phyloP scores from a whole-genome alignment of 2,113 vertebrate genomes.

The Phrynosoma platyrhinos region DNA sequence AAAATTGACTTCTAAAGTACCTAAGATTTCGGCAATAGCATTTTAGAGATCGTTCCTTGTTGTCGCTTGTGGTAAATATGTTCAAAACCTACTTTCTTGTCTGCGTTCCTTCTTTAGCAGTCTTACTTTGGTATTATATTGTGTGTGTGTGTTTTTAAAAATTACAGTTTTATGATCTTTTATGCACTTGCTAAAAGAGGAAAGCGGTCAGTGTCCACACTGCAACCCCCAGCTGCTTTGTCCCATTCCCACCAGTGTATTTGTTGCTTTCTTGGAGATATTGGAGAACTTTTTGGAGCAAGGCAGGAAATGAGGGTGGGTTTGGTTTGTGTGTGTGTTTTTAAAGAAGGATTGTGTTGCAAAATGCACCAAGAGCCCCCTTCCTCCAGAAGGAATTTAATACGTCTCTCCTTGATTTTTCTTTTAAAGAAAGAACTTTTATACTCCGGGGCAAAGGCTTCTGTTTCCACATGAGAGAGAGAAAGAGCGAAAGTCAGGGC shows the following conservation, averaged over 20 bases:
- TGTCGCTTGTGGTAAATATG: too few species aligned
- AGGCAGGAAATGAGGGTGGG: neutral
- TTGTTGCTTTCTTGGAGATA: neutral
- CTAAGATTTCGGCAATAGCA: too few species aligned
- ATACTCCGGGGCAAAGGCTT: conserved; percentile 42
- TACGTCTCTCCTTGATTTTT: conserved; percentile 24
- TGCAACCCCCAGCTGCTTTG: neutral
- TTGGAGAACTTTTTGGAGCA: neutral
- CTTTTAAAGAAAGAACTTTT: conserved; percentile 9
- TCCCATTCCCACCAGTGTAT: neutral
- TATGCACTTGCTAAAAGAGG: too few species aligned
- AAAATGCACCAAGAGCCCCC: conserved; percentile 39
- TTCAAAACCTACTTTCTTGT: too few species aligned
- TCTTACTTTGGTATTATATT: too few species aligned
- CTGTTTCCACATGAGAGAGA: neutral
- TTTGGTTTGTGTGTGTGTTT: too few species aligned
- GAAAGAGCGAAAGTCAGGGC: too few species aligned
- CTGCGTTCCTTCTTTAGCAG: too few species aligned
- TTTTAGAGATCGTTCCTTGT: too few species aligned
- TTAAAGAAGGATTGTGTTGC: neutral
- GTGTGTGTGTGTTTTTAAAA: too few species aligned
- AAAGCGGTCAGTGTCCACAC: neutral
- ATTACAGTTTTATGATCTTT: too few species aligned
- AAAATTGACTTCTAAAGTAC: too few species aligned
- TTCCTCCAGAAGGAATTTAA: conserved; percentile 42